Evolutionary conservation across 1,140 invertebrate species (phyloP), one percentile per base, ranked within the genome.

Genomic region (Aphis craccivora): DNA sequence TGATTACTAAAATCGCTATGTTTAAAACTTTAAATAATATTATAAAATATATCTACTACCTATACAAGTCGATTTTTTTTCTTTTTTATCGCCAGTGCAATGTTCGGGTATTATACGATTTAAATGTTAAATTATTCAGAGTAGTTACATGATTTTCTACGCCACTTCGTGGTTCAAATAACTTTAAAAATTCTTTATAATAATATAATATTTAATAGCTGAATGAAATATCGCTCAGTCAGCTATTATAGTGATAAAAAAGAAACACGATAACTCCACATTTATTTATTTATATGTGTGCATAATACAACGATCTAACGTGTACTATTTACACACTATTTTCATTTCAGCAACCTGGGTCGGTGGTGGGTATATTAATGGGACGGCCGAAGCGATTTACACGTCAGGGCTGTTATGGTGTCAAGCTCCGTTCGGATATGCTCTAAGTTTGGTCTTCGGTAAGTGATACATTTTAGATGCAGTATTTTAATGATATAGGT

Each of bases 311-410:
- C 60, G 60, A 93, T 55, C 48, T 43, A 45, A 91, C 22, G n/a
- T n/a, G 43, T 48, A 3, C 7, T n/a, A 51, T 84, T 87, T 67
- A n/a, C 60, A 67, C n/a, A 67, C 14, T 67, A 3, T 22, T 2
- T n/a, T 6, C 60, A 30, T 67, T 67, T 67, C 4, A 97, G 99
- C 99, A 37, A 99, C 99, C 37, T 99, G 99, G 99, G 99, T 99
- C 30, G 99, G 99, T 93, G 99, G 99, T 60, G 99, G 99, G 53
- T 99, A 99, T 96, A 99, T 99, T 95, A 99, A 99, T 95, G 99
- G 99, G 94, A 99, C 99, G 88, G 99, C 99, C 5, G 99, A 99
- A 96, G 98, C 97, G 9, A 98, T 99, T 94, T 99, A 99, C 95
- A 98, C 97, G 30, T 96, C 96, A 91, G 99, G 99, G 0, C 95